Evolutionary conservation across 2,113 vertebrate genomes (phyloP).

Genomic region (Nesogale talazaci): DNA sequence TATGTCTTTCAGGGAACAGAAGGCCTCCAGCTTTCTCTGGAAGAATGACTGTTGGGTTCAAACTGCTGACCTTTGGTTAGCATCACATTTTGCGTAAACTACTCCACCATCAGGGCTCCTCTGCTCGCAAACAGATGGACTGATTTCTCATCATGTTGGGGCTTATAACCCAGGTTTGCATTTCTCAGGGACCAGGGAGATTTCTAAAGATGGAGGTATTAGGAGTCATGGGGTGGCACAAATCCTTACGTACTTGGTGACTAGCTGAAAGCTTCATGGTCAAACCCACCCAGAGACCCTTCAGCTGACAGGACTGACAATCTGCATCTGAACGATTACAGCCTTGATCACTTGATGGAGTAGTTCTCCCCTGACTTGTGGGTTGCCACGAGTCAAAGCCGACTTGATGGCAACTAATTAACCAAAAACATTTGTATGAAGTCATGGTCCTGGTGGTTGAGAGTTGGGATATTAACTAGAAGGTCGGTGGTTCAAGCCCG

Average conservation of each 20-base stretch:
- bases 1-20: too few relatives aligned
- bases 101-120: too few relatives aligned
- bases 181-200: background rate
- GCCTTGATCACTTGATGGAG: background rate
- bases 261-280: background rate
- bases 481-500: too few relatives aligned
- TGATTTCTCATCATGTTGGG: constrained; percentile 33
- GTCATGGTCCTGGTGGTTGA: too few relatives aligned
- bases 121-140: background rate
- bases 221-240: background rate
- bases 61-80: too few relatives aligned
- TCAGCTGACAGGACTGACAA: background rate
- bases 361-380: background rate
- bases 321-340: background rate
- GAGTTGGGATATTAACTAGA: too few relatives aligned
- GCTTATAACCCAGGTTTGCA: constrained; percentile 19
- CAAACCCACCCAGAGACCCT: background rate
- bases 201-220: constrained; percentile 19
- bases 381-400: background rate
- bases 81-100: too few relatives aligned
- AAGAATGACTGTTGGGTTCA: too few relatives aligned
- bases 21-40: too few relatives aligned
- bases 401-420: background rate
- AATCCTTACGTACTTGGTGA: background rate
- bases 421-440: too few relatives aligned